A percentile compares a stretch with the other conserved stretches of the same genome.
These are phyloP conservation scores for Hypotaenidia philippensis DNA, from an alignment of 2,797 vertebrate genomes.

Conservation along the genomic window DNA sequence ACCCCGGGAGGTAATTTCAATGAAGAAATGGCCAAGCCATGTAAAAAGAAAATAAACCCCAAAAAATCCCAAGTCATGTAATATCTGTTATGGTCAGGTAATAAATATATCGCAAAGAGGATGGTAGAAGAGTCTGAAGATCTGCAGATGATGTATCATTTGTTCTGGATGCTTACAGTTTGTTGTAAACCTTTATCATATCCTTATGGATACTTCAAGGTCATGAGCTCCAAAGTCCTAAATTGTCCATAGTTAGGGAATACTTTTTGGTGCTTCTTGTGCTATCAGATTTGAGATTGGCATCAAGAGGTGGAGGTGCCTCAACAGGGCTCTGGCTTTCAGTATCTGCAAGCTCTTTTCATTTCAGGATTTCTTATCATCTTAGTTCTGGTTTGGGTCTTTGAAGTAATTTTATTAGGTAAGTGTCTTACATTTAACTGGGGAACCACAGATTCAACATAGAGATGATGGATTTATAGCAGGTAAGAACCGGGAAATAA, in stretches of 20 bases:
- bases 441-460: not conserved
- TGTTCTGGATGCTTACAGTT: not conserved
- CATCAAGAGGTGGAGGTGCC: not conserved
- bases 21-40: too few species aligned
- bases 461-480: not conserved
- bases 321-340: not conserved
- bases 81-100: not conserved
- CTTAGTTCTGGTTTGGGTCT: not conserved
- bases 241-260: not conserved
- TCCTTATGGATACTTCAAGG: not conserved
- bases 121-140: not conserved
- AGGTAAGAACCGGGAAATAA: not conserved
- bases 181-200: not conserved
- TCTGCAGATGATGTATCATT: accelerated
- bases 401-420: not conserved
- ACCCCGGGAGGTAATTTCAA: too few species aligned
- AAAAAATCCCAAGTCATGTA: not conserved
- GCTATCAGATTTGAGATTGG: not conserved
- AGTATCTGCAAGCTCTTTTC: not conserved
- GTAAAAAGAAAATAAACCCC: too few species aligned
- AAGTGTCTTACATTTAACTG: not conserved
- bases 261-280: not conserved
- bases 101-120: not conserved
- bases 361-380: not conserved
- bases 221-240: not conserved